A percentile compares a stretch with the other conserved stretches of the same genome.
phyloP scores from a whole-genome alignment of 2,888 invertebrate genomes.

The Dicyrtoma fusca region DNA sequence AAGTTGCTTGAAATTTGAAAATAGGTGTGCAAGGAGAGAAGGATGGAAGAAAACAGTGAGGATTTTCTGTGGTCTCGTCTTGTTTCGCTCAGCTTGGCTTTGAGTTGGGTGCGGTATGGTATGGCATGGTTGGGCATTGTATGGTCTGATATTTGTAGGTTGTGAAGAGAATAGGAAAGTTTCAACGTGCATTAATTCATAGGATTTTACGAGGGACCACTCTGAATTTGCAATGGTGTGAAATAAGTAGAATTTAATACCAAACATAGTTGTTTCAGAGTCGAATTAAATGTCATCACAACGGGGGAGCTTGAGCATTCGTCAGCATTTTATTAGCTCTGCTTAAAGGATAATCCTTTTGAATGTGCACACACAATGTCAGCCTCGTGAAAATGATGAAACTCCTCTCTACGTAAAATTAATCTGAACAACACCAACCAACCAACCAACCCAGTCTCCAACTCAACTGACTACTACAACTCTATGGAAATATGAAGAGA shows the following conservation, averaged over 20 bases:
- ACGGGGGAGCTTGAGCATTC: constrained; percentile 17
- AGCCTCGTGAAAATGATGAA: neutral
- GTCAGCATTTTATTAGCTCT: constrained; percentile 31
- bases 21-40: neutral
- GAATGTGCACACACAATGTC: constrained; percentile 1
- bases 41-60: neutral
- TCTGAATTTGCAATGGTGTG: constrained; percentile 2
- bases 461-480: neutral
- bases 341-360: constrained; percentile 17
- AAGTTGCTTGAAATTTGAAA: too few species aligned
- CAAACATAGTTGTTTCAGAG: constrained; percentile 5
- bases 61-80: neutral
- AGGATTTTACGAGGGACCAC: constrained; percentile 5
- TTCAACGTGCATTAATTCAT: neutral
- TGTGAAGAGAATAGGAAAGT: neutral
- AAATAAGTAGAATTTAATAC: constrained; percentile 22
- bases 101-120: neutral
- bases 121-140: neutral
- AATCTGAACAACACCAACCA: too few species aligned
- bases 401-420: too few species aligned
- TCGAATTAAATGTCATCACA: constrained; percentile 33
- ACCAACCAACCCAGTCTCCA: neutral
- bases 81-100: neutral
- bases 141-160: neutral
- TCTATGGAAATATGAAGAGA: neutral